phyloP scores from a whole-genome alignment of 2,888 invertebrate genomes.

The Drosophila merina region DNA sequence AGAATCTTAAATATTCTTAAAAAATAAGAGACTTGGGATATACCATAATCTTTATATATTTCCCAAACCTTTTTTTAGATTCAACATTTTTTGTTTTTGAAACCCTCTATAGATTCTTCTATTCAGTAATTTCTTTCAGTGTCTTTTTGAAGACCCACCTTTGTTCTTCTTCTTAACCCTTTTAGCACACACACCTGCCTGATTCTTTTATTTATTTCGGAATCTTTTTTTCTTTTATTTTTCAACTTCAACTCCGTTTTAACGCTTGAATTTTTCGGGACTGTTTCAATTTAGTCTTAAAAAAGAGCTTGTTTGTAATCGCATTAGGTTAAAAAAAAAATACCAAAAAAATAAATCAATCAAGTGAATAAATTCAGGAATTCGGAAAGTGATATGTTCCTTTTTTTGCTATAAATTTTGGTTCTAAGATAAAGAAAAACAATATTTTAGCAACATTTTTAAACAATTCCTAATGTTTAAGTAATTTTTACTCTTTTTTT shows the following conservation, averaged over 20 bases:
- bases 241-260: conserved; percentile 48
- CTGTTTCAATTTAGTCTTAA: conserved; percentile 35
- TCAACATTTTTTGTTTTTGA: too few species aligned
- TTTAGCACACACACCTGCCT: conserved; percentile 25
- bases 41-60: too few species aligned
- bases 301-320: conserved; percentile 39
- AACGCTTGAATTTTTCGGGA: conserved; percentile 51
- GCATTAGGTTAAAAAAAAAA: conserved; percentile 33
- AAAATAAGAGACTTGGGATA: too few species aligned
- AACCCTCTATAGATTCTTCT: neutral
- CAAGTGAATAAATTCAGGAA: neutral
- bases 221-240: neutral
- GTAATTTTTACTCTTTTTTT: neutral
- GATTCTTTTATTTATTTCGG: neutral
- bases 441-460: neutral
- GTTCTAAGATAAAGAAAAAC: neutral
- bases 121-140: conserved; percentile 3
- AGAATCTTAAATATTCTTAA: too few species aligned
- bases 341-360: neutral
- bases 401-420: neutral
- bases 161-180: conserved; percentile 7
- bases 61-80: too few species aligned
- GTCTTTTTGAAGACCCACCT: neutral
- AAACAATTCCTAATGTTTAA: neutral
- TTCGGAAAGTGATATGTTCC: neutral